Evolutionary conservation across 2,797 vertebrate species (phyloP), one percentile per base, ranked within the genome.

Genomic region (Pagetopsis macropterus): DNA sequence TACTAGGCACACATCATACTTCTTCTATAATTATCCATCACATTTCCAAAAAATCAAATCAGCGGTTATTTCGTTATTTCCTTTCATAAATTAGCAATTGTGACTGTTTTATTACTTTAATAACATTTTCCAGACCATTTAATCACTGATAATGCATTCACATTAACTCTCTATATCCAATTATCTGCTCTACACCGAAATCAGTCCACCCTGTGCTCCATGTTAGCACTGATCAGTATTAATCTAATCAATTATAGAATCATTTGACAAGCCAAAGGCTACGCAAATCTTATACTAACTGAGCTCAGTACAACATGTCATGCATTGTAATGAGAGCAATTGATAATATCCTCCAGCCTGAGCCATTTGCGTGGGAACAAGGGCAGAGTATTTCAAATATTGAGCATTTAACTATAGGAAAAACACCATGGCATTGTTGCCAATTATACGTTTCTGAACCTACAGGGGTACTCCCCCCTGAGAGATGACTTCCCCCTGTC

Each of bases 241-340:
- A 94, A 95, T 93, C 92, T 87, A 92, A 93, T 93, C 93, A 93
- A 95, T 94, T 93, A 94, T 75, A 79, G 83, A 91, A 93, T 93
- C 90, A 92, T 93, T 92, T 93, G 90, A 93, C 81, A 79, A 91
- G 92, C 85, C 92, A 93, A 89, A 90, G 92, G 94, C 88, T 90
- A 93, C 86, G 83, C 87, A 93, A 93, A 93, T 93, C 91, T 88
- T 91, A 89, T 74, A 87, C 85, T 84, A 85, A 90, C 88, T 84
- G 85, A 87, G 84, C 76, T 86, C 82, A 57, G 73, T 81, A 80
- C 87, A 80, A 86, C 85, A 80, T 66, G 81, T 48, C 78, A 82
- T 75, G 88, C 90, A 94, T 93, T 65, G 61, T 82, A 93, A 94
- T 94, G 87, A 92, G 85, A 59, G 62, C 40, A 46, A 70, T 82